Percentiles rank a stretch among this genome's conserved stretches.
Evolutionary conservation across 2,888 invertebrate genomes (phyloP).

Genomic region (Leptinotarsa peninsularis): DNA sequence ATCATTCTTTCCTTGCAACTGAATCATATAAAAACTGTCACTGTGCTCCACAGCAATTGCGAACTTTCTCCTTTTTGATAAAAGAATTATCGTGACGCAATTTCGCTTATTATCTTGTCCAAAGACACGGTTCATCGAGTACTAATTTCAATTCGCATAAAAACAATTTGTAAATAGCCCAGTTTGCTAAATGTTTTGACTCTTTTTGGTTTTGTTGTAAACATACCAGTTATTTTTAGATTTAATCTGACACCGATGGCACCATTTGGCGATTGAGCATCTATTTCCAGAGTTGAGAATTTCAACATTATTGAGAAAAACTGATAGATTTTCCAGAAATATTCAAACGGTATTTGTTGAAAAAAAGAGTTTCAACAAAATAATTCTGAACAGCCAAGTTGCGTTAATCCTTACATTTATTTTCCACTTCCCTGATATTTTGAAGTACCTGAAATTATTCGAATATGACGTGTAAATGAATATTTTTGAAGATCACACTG

Average conservation of each 20-base stretch:
- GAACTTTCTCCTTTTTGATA: constrained; percentile 17
- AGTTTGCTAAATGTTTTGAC: neutral
- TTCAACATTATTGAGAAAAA: neutral
- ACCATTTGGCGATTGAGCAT: neutral
- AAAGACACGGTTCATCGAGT: neutral
- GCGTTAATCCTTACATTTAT: no score
- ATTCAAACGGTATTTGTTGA: no score
- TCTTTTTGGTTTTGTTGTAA: neutral
- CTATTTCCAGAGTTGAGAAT: neutral
- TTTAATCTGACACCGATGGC: neutral
- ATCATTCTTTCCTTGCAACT: neutral
- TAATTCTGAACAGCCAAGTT: no score
- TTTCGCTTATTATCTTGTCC: constrained; percentile 27
- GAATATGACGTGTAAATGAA: no score
- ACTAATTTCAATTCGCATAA: neutral
- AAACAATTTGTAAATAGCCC: neutral
- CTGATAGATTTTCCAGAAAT: no score
- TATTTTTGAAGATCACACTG: no score
- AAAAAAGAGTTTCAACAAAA: no score
- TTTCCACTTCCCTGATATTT: no score
- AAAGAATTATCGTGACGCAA: constrained; percentile 35
- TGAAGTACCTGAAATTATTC: no score
- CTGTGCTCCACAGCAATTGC: neutral
- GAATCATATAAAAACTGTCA: neutral
- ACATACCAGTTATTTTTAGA: neutral